phyloP scores from a whole-genome alignment of 1,140 invertebrate species.

The Drosophila guanche region DNA sequence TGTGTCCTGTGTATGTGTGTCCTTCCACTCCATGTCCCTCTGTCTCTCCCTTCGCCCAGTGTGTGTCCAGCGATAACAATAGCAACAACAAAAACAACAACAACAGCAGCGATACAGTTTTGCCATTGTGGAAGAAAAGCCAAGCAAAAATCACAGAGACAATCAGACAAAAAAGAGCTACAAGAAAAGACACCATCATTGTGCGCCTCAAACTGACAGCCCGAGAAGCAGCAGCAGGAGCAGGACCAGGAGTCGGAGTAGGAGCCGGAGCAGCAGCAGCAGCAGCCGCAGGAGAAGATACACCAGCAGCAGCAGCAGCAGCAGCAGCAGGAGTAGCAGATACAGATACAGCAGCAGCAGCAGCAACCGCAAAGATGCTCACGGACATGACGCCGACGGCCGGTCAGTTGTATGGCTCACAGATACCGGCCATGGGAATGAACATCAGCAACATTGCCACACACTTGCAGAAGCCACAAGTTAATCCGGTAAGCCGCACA shows the following conservation, averaged over 20 bases:
- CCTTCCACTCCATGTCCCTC: constrained; percentile 35
- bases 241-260: constrained; percentile 16
- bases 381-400: constrained; percentile 86
- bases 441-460: constrained; percentile 84
- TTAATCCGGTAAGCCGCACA: constrained; percentile 77
- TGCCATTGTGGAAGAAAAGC: not conserved
- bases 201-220: constrained; percentile 66
- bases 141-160: not conserved
- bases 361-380: constrained; percentile 82
- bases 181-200: constrained; percentile 57
- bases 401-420: constrained; percentile 85
- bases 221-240: constrained; percentile 31
- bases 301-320: constrained; percentile 29
- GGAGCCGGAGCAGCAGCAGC: constrained; percentile 25
- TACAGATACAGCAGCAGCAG: constrained; percentile 20
- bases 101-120: constrained; percentile 14
- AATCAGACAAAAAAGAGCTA: not conserved
- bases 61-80: constrained; percentile 40
- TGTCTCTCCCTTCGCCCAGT: constrained; percentile 36
- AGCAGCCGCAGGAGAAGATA: not conserved
- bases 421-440: constrained; percentile 86
- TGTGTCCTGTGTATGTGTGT: constrained; percentile 24
- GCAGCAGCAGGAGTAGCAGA: constrained; percentile 20
- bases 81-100: constrained; percentile 15
- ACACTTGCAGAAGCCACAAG: constrained; percentile 83